Percentiles rank a stretch among this genome's conserved stretches.
Evolutionary conservation across 2,113 vertebrate species (phyloP).

Genomic region (Myocastor coypus): DNA sequence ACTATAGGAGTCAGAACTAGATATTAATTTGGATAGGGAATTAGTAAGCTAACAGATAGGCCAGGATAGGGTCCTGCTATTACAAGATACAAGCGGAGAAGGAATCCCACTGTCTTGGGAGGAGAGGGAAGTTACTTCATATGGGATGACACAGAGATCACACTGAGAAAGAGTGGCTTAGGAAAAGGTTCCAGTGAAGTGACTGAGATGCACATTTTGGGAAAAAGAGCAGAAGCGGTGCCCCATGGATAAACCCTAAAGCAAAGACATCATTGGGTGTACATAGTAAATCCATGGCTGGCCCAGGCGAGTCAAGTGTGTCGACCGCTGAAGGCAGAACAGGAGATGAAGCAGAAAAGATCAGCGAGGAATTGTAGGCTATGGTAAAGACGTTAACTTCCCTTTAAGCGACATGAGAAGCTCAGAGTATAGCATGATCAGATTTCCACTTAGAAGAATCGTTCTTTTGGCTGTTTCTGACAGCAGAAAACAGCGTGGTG

Average conservation of each 20-base stretch:
- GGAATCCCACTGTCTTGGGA: background rate
- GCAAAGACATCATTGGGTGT: background rate
- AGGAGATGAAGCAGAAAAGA: background rate
- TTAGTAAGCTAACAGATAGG: background rate
- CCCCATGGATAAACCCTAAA: background rate
- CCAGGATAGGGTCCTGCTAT: background rate
- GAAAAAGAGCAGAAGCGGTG: background rate
- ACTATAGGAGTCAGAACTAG: background rate
- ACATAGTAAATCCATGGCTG: background rate
- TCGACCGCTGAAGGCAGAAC: background rate
- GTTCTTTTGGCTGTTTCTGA: background rate
- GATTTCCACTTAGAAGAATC: background rate
- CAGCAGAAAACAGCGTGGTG: background rate
- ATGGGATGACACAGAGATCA: background rate
- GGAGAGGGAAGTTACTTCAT: background rate
- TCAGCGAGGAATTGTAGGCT: background rate
- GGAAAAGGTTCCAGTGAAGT: background rate
- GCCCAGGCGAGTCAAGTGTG: too few relatives aligned
- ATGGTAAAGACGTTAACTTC: background rate
- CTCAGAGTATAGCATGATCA: background rate
- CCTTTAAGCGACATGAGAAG: background rate
- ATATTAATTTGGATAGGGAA: background rate
- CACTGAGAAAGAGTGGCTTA: background rate
- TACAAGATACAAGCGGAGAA: background rate
- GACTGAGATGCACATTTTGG: background rate